Conservation (phyloP, 2,797 vertebrate species). For the Neomorphus geoffroyi region DNA sequence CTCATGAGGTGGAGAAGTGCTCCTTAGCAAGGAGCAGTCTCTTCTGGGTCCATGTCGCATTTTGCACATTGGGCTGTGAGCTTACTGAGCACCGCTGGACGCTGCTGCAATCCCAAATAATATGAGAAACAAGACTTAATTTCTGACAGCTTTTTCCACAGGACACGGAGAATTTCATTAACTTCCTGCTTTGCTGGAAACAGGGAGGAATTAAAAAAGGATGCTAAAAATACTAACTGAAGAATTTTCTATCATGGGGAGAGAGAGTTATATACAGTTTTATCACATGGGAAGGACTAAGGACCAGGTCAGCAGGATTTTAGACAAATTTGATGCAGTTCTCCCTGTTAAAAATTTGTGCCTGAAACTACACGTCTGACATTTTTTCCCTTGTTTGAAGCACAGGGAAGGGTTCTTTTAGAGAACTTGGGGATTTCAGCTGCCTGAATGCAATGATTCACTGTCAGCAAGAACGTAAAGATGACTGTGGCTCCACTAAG, state of each 20-base stretch:
- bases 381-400: neutral
- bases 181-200: conserved; percentile 10
- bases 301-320: neutral
- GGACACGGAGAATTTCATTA: conserved; percentile 12
- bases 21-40: neutral
- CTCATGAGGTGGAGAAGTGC: neutral
- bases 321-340: neutral
- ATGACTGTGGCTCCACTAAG: neutral
- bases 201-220: conserved; percentile 23
- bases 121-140: neutral
- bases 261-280: neutral
- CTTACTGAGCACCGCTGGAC: neutral
- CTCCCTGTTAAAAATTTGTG: neutral
- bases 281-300: neutral
- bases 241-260: neutral
- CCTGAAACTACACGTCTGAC: neutral
- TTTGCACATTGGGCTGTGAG: neutral
- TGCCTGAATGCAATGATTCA: neutral
- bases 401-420: neutral
- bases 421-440: neutral
- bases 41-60: neutral
- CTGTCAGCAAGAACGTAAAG: conserved; percentile 35
- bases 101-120: neutral
- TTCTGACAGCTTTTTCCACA: conserved; percentile 24
- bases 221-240: neutral